phyloP scores from a whole-genome alignment of 2,797 vertebrate genomes.

The Adelosebastes latens region DNA sequence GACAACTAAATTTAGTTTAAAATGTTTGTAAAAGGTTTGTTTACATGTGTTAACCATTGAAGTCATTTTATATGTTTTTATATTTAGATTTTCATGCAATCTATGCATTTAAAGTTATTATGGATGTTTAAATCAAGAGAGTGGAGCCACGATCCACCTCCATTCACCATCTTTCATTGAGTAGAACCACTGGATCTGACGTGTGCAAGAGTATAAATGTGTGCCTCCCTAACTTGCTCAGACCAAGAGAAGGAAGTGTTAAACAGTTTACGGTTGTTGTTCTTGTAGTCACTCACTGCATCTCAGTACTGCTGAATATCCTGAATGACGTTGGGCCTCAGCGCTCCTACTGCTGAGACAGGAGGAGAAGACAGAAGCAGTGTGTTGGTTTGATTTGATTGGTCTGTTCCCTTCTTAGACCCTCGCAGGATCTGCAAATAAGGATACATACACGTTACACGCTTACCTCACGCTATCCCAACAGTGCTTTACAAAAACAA shows the following conservation, averaged over 20 bases:
- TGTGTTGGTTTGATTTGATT: conserved; percentile 9
- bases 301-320: conserved; percentile 39
- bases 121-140: conserved; percentile 19
- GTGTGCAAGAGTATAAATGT: conserved; percentile 19
- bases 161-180: conserved; percentile 28
- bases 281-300: conserved; percentile 42
- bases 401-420: neutral
- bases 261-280: conserved; percentile 6
- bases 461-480: conserved; percentile 61
- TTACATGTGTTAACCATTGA: conserved; percentile 51
- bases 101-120: conserved; percentile 24
- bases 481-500: conserved; percentile 57
- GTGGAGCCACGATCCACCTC: neutral
- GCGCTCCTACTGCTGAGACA: neutral
- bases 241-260: conserved; percentile 8
- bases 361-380: neutral
- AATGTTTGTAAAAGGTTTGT: conserved; percentile 26
- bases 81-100: conserved; percentile 5
- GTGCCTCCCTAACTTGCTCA: conserved; percentile 3
- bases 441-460: conserved; percentile 14
- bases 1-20: conserved; percentile 16
- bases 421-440: conserved; percentile 12
- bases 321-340: neutral
- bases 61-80: conserved; percentile 31
- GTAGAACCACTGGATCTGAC: conserved; percentile 72